Evolutionary conservation across 2,113 vertebrate genomes (phyloP).

Genomic region (Pardalotus punctatus): DNA sequence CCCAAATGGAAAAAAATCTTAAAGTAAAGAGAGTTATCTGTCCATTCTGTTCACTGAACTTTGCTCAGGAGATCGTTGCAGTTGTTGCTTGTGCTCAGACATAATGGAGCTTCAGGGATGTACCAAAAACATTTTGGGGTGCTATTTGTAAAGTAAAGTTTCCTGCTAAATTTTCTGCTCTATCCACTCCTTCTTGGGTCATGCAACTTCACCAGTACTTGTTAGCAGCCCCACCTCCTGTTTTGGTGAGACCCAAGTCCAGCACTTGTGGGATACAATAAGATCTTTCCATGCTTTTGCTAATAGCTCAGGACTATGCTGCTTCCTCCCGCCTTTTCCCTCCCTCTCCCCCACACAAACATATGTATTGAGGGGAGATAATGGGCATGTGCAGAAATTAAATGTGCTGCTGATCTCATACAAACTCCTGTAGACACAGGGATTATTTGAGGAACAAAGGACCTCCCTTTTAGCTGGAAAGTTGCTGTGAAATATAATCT

Average conservation of each 20-base stretch:
- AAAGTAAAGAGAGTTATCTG: background rate
- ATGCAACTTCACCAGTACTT: background rate
- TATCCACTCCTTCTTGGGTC: background rate
- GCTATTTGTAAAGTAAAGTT: background rate
- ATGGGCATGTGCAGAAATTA: background rate
- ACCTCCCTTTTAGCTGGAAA: background rate
- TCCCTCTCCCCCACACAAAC: background rate
- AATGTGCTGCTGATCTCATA: background rate
- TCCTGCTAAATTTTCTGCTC: background rate
- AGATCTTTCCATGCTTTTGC: background rate
- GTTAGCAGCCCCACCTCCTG: background rate
- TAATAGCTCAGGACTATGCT: background rate
- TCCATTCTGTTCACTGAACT: background rate
- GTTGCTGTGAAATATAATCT: background rate
- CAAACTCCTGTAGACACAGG: background rate
- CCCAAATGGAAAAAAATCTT: background rate
- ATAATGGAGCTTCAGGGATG: background rate
- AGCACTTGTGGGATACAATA: background rate
- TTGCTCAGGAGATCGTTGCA: background rate
- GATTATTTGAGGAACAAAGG: background rate
- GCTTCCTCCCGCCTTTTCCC: background rate
- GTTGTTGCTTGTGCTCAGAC: background rate
- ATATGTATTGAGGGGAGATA: rapidly evolving
- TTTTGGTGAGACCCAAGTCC: background rate
- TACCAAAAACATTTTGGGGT: background rate